Conservation (phyloP, 1,140 invertebrate genomes). For the Nasonia longicornis region DNA sequence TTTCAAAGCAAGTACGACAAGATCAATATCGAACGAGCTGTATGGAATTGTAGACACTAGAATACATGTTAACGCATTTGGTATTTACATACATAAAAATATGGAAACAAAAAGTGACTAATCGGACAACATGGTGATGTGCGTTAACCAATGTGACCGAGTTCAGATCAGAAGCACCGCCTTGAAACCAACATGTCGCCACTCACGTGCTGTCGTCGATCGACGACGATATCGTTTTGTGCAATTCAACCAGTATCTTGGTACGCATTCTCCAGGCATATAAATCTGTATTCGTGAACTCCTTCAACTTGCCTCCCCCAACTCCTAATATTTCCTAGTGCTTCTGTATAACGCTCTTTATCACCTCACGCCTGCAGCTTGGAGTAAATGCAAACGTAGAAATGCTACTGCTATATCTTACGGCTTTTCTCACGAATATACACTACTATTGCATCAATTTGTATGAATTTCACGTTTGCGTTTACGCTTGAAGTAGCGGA, state of each 20-base stretch:
- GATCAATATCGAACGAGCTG: constrained; percentile 20
- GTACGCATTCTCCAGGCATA: constrained; percentile 25
- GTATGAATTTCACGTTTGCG: background rate
- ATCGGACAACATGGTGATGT: constrained; percentile 28
- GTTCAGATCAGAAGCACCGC: constrained; percentile 39
- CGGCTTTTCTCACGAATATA: background rate
- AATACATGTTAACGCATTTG: constrained; percentile 8
- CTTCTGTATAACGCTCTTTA: constrained; percentile 8
- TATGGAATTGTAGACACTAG: constrained; percentile 8
- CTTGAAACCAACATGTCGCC: constrained; percentile 28
- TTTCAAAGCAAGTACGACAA: background rate
- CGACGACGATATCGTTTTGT: constrained; percentile 16
- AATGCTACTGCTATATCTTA: background rate
- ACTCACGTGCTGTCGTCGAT: background rate
- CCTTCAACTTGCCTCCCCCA: background rate
- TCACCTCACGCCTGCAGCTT: background rate
- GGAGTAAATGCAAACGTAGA: constrained; percentile 7
- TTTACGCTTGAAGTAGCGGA: background rate
- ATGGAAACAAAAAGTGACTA: constrained; percentile 31
- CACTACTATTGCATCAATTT: background rate
- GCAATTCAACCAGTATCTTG: constrained; percentile 21
- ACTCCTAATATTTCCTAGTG: background rate
- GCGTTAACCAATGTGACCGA: constrained; percentile 29
- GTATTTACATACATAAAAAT: constrained; percentile 9
- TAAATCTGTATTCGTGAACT: constrained; percentile 39